phyloP scores from a whole-genome alignment of 2,113 vertebrate genomes.

The Eolophus roseicapilla region DNA sequence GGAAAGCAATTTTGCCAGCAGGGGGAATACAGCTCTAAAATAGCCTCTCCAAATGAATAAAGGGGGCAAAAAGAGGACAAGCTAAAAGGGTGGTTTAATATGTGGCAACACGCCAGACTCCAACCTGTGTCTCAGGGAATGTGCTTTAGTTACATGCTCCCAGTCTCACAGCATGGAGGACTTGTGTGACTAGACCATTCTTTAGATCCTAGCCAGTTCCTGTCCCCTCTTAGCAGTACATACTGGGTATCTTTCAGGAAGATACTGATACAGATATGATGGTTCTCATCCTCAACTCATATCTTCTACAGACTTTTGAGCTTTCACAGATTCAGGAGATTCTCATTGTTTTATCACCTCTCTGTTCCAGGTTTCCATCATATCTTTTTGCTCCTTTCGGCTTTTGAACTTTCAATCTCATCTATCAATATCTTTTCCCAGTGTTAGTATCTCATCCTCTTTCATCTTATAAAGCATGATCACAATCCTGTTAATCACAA shows the following conservation, averaged over 20 bases:
- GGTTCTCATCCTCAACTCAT: neutral
- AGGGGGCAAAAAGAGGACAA: neutral
- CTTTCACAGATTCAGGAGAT: neutral
- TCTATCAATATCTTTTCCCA: neutral
- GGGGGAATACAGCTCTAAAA: neutral
- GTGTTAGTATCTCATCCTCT: neutral
- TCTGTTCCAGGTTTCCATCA: neutral
- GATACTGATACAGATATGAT: neutral
- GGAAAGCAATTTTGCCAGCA: neutral
- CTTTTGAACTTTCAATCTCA: neutral
- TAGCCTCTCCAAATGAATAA: neutral
- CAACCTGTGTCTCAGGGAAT: neutral
- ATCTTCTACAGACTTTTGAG: neutral
- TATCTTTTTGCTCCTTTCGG: neutral
- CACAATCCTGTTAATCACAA: neutral
- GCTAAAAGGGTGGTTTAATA: neutral
- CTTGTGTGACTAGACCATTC: neutral
- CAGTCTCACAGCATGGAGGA: neutral
- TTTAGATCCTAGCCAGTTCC: neutral
- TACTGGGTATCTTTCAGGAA: neutral
- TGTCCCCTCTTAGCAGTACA: neutral
- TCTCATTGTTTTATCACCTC: neutral
- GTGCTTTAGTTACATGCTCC: neutral
- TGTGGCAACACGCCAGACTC: neutral
- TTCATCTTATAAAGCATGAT: neutral